Evolutionary conservation across 1,140 invertebrate genomes (phyloP).

Genomic region (Thaumatotibia leucotreta): DNA sequence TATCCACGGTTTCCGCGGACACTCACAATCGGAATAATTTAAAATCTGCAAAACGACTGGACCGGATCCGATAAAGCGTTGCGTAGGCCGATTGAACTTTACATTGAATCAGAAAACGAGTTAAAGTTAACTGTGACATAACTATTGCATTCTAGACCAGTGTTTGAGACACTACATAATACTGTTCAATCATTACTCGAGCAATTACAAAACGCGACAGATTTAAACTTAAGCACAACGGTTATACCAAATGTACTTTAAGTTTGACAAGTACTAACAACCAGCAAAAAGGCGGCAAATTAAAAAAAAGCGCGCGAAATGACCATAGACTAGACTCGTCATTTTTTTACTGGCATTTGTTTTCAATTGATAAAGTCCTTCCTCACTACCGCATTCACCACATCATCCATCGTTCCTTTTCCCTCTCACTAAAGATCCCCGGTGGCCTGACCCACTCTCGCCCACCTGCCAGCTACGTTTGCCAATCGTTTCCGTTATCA

Average conservation of each 20-base stretch:
- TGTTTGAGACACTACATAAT: background rate
- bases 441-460: constrained; percentile 19
- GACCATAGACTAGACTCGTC: no score
- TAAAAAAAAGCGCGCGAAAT: no score
- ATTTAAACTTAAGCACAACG: background rate
- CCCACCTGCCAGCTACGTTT: constrained; percentile 35
- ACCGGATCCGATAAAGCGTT: constrained; percentile 15
- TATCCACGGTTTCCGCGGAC: no score
- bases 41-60: background rate
- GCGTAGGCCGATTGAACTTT: constrained; percentile 24
- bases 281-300: no score
- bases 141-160: background rate
- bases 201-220: background rate
- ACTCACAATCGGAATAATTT: background rate
- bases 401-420: no score
- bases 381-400: no score
- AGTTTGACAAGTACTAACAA: no score
- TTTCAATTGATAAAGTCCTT: no score
- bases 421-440: no score
- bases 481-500: constrained; percentile 22
- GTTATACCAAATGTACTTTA: background rate
- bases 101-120: constrained; percentile 22
- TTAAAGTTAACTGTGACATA: constrained; percentile 12
- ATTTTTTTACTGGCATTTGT: no score
- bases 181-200: background rate